Percentiles rank a stretch among this genome's conserved stretches.
Evolutionary conservation across 2,888 invertebrate species (phyloP).

Genomic region (Eulithis testata): DNA sequence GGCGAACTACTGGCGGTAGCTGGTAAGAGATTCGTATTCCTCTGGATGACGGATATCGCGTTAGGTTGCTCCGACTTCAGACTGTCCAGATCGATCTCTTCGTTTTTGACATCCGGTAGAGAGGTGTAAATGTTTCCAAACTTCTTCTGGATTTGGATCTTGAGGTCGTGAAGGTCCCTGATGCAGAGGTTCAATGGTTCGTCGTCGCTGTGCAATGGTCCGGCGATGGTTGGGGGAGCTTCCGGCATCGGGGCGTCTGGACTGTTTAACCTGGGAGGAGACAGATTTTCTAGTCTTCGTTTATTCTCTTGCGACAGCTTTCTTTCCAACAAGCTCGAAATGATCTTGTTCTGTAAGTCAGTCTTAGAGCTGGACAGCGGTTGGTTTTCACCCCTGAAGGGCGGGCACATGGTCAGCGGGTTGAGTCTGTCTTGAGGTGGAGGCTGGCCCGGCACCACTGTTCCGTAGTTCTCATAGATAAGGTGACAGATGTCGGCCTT

Average conservation of each 20-base stretch:
- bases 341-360: conserved; percentile 88
- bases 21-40: conserved; percentile 69
- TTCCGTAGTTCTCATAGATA: conserved; percentile 96
- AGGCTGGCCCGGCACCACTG: conserved; percentile 91
- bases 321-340: conserved; percentile 88
- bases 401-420: conserved; percentile 53
- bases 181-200: conserved; percentile 94
- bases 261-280: conserved; percentile 65
- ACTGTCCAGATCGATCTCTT: conserved; percentile 82
- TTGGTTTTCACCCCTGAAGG: conserved; percentile 55
- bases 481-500: conserved; percentile 96
- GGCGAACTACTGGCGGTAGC: conserved; percentile 76
- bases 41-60: conserved; percentile 77
- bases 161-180: conserved; percentile 88
- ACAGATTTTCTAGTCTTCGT: conserved; percentile 67
- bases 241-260: conserved; percentile 71
- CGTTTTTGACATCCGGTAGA: conserved; percentile 84
- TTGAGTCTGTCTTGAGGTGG: conserved; percentile 78
- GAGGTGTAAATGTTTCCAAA: conserved; percentile 86
- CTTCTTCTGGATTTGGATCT: conserved; percentile 86
- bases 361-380: conserved; percentile 77
- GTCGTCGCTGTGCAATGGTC: conserved; percentile 76
- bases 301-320: conserved; percentile 88
- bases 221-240: conserved; percentile 64
- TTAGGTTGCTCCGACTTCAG: conserved; percentile 72